Evolutionary conservation across 2,113 vertebrate genomes (phyloP).

Genomic region (Grallaria varia): DNA sequence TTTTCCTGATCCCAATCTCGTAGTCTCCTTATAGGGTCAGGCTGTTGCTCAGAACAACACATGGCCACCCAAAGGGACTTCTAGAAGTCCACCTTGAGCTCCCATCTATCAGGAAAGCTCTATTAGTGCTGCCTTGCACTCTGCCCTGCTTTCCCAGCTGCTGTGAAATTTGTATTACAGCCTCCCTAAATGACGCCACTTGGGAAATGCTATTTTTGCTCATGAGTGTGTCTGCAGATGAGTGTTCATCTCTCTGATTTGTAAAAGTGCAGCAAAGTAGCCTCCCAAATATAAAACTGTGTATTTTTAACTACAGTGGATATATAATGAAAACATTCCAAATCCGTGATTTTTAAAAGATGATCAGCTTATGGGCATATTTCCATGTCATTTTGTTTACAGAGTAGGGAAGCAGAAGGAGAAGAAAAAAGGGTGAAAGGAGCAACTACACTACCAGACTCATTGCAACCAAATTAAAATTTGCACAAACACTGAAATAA

Average conservation of each 20-base stretch:
- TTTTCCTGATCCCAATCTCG: background rate
- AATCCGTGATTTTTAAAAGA: background rate
- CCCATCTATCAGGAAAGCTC: background rate
- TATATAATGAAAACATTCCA: background rate
- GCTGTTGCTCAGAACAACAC: background rate
- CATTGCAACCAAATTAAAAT: background rate
- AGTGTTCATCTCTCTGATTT: background rate
- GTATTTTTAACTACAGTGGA: background rate
- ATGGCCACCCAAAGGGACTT: background rate
- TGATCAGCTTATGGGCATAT: background rate
- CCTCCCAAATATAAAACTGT: background rate
- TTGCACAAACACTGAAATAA: background rate
- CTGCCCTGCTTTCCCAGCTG: background rate
- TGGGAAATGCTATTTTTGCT: background rate
- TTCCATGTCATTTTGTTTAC: slow-evolving; percentile 5
- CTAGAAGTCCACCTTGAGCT: background rate
- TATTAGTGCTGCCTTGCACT: background rate
- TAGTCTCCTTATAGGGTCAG: background rate
- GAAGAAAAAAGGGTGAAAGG: background rate
- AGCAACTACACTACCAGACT: background rate
- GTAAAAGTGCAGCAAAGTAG: background rate
- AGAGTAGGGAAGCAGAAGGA: background rate
- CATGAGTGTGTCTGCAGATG: background rate
- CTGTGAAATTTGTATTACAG: background rate
- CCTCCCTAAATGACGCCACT: background rate